Evolutionary conservation across 2,797 vertebrate species (phyloP).

Genomic region (Cirrhinus mrigala): DNA sequence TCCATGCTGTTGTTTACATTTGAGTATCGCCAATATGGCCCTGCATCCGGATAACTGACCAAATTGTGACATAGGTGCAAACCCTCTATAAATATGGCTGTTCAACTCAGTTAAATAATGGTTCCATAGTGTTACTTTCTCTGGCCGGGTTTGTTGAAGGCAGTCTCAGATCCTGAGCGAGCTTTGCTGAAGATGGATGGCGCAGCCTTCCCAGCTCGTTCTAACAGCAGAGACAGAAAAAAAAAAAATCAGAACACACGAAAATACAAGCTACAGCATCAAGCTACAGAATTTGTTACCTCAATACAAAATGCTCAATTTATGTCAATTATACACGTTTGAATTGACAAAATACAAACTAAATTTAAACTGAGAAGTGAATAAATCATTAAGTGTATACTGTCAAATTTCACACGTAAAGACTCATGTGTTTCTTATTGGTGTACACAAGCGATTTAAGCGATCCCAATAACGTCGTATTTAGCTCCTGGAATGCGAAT

Average conservation of each 20-base stretch:
- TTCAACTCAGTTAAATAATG: not conserved
- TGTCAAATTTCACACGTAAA: too few relatives aligned
- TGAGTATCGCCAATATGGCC: too few relatives aligned
- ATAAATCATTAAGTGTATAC: not conserved
- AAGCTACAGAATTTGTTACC: too few relatives aligned
- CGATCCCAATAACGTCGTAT: too few relatives aligned
- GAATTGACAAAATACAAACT: not conserved
- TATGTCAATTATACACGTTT: not conserved
- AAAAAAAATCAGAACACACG: slow-evolving; percentile 20
- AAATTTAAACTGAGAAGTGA: not conserved
- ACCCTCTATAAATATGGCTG: too few relatives aligned
- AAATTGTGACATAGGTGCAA: too few relatives aligned
- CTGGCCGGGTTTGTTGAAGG: slow-evolving; percentile 79
- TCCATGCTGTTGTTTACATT: too few relatives aligned
- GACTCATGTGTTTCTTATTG: too few relatives aligned
- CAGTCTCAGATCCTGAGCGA: slow-evolving; percentile 89
- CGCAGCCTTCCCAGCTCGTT: slow-evolving; percentile 85
- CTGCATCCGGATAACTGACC: too few relatives aligned
- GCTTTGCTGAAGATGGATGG: slow-evolving; percentile 89
- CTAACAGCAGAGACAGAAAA: slow-evolving; percentile 68
- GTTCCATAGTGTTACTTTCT: slow-evolving; percentile 33
- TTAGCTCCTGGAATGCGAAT: too few relatives aligned
- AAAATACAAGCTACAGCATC: not conserved
- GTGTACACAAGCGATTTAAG: too few relatives aligned
- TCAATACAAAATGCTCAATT: not conserved